Evolutionary conservation across 2,113 vertebrate species (phyloP).

Genomic region (Cisticola juncidis): DNA sequence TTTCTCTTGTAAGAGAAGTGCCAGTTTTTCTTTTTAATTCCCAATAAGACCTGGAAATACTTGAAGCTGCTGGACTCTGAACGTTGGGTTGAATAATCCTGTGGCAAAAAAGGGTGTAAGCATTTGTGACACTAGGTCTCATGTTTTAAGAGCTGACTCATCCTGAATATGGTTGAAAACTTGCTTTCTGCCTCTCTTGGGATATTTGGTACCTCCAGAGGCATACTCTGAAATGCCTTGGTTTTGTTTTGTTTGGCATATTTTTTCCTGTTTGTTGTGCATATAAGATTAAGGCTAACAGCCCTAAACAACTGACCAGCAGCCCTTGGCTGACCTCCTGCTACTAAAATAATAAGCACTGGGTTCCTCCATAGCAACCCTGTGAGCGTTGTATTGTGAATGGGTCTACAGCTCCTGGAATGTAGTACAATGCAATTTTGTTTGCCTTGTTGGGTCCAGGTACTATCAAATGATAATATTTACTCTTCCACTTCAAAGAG

Average conservation of each 20-base stretch:
- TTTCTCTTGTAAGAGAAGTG: background rate
- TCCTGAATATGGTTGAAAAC: background rate
- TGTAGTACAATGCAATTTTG: constrained; percentile 54
- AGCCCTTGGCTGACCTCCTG: background rate
- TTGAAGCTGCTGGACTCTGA: background rate
- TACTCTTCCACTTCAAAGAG: constrained; percentile 76
- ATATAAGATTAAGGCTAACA: background rate
- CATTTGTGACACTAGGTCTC: background rate
- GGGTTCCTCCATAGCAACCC: constrained; percentile 64
- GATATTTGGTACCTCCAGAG: background rate
- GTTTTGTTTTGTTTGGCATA: background rate
- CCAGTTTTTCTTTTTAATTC: background rate
- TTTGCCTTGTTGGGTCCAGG: constrained; percentile 64
- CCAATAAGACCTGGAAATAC: background rate
- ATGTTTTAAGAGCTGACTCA: background rate
- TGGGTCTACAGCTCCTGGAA: constrained; percentile 5
- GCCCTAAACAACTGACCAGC: background rate
- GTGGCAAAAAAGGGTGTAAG: background rate
- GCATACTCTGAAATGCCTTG: background rate
- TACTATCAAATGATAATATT: constrained; percentile 77
- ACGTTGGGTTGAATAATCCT: background rate
- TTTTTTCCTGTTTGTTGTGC: background rate
- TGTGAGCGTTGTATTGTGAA: background rate
- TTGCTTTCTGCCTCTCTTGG: background rate
- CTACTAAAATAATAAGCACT: background rate